Conservation (phyloP, 2,888 invertebrate species). For the Schizaphis graminum region DNA sequence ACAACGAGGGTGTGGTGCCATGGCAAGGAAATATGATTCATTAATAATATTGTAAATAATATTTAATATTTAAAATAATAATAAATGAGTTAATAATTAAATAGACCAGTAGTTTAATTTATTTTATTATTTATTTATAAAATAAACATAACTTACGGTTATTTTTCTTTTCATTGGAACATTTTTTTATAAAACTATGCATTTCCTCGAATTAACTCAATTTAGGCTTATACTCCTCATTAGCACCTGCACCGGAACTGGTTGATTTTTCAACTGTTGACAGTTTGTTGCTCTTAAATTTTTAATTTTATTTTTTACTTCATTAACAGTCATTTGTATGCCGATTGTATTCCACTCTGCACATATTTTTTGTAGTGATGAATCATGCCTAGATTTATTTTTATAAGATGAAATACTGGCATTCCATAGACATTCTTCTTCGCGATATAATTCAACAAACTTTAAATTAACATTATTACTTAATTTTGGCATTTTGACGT, state of each 20-base stretch:
- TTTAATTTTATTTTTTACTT: constrained; percentile 26
- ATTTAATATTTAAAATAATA: constrained; percentile 11
- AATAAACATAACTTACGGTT: constrained; percentile 10
- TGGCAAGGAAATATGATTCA: constrained; percentile 33
- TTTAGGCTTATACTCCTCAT: constrained; percentile 6
- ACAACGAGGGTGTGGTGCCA: constrained; percentile 11
- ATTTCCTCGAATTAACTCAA: constrained; percentile 22
- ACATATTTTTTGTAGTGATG: constrained; percentile 31
- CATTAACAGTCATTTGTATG: constrained; percentile 6
- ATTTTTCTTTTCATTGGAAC: constrained; percentile 26
- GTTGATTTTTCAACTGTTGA: constrained; percentile 34
- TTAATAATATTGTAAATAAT: no score
- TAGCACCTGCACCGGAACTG: background rate
- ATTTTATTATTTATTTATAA: constrained; percentile 23
- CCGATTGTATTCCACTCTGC: constrained; percentile 3
- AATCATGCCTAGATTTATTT: constrained; percentile 35
- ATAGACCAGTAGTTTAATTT: constrained; percentile 18
- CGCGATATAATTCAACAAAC: constrained; percentile 34
- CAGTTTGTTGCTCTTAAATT: constrained; percentile 22
- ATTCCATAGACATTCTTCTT: constrained; percentile 47
- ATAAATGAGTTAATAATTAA: constrained; percentile 24
- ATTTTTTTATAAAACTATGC: constrained; percentile 18
- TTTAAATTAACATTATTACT: constrained; percentile 14
- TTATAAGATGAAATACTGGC: constrained; percentile 42
- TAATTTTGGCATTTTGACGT: constrained; percentile 27